Conservation (phyloP, 1,140 invertebrate genomes). For the Stegodyphus mimosarum region DNA sequence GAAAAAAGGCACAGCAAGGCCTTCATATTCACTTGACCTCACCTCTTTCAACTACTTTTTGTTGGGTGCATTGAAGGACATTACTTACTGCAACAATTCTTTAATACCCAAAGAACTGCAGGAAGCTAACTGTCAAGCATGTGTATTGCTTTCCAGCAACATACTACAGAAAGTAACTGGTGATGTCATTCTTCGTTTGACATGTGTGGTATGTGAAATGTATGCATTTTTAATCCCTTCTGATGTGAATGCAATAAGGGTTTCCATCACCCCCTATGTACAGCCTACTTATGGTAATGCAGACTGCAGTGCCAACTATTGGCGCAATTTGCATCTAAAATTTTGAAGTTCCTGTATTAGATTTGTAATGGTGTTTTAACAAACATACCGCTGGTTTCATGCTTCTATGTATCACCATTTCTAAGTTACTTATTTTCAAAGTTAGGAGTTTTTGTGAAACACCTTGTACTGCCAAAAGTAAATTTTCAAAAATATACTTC, state of each 20-base stretch:
- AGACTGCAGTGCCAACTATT: no score
- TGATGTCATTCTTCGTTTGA: background rate
- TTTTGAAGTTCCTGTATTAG: background rate
- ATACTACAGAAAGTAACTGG: background rate
- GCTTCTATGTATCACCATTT: background rate
- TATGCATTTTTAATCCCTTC: background rate
- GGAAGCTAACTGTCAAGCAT: background rate
- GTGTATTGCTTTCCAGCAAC: background rate
- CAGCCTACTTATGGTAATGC: background rate
- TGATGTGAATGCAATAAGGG: slow-evolving; percentile 1
- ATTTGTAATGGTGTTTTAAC: background rate
- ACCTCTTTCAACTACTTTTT: background rate
- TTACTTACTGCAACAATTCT: background rate
- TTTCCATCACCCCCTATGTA: background rate
- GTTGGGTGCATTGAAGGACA: background rate
- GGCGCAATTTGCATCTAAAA: background rate
- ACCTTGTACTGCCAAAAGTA: background rate
- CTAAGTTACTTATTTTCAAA: background rate
- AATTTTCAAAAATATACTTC: no score
- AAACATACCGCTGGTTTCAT: background rate
- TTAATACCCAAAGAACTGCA: background rate
- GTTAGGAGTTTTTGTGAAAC: background rate
- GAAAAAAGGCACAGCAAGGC: background rate
- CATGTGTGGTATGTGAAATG: background rate
- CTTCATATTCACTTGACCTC: background rate